A percentile compares a stretch with the other conserved stretches of the same genome.
These are phyloP conservation scores for Clinocottus analis DNA, from an alignment of 2,113 vertebrate genomes.

Conservation along the genomic window DNA sequence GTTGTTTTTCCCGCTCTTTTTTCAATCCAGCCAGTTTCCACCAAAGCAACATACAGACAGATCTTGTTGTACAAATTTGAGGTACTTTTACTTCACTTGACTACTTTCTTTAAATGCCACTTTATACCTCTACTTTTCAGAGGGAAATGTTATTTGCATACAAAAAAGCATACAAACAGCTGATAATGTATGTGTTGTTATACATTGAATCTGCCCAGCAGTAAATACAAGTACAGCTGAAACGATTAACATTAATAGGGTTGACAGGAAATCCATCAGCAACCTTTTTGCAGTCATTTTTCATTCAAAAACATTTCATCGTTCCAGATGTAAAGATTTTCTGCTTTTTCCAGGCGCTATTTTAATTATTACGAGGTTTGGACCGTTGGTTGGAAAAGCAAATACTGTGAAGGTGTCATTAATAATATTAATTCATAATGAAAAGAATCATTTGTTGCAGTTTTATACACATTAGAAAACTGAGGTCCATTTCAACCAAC, in stretches of 20 bases:
- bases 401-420: neutral
- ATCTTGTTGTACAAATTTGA: neutral
- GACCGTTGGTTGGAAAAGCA: neutral
- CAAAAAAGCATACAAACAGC: neutral
- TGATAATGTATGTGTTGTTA: neutral
- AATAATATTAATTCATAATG: neutral
- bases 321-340: no score
- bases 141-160: neutral
- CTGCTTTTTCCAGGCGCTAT: neutral
- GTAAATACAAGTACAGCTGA: neutral
- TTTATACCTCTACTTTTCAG: neutral
- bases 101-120: neutral
- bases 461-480: no score
- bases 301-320: no score
- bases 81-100: neutral
- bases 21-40: neutral
- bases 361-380: neutral
- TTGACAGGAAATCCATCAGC: neutral
- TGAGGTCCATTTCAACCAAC: neutral
- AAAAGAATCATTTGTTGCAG: neutral
- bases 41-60: neutral
- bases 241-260: neutral
- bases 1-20: constrained; percentile 45
- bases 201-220: neutral
- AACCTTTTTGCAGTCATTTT: neutral